A percentile compares a stretch with the other conserved stretches of the same genome.
phyloP scores from a whole-genome alignment of 2,888 invertebrate genomes.

The Mesorhabditis belari region DNA sequence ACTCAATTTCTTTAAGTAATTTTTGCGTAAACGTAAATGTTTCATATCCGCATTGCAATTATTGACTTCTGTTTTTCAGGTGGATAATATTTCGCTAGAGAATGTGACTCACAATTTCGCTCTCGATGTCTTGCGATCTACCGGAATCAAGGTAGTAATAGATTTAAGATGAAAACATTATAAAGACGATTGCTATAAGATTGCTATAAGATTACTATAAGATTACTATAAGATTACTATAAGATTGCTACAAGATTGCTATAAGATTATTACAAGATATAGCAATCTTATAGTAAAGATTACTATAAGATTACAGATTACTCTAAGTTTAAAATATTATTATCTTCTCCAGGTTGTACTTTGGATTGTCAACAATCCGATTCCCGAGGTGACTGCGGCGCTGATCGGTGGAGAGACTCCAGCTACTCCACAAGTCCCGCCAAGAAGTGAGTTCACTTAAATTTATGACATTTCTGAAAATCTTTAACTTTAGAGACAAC shows the following conservation, averaged over 20 bases:
- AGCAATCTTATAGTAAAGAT: no score
- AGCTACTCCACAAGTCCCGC: neutral
- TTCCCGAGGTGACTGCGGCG: neutral
- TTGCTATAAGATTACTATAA: no score
- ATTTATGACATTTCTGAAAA: no score
- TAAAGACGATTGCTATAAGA: no score
- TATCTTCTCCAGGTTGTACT: no score
- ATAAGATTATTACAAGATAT: no score
- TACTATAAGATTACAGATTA: neutral
- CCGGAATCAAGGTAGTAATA: constrained; percentile 83
- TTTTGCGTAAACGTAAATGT: neutral
- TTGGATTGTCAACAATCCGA: neutral
- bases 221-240: no score
- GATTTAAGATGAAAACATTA: no score
- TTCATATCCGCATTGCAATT: neutral
- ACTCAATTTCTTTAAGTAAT: no score
- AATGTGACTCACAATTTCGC: constrained; percentile 96
- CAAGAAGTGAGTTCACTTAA: neutral
- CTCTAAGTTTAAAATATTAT: neutral
- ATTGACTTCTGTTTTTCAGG: constrained; percentile 12
- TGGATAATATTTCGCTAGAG: constrained; percentile 71
- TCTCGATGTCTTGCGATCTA: constrained; percentile 88
- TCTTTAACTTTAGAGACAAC: no score
- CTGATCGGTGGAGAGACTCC: neutral
- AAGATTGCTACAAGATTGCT: no score